Base-by-base conservation (phyloP, 2,888 invertebrate species). In the Himalopsyche kuldschensis region DNA sequence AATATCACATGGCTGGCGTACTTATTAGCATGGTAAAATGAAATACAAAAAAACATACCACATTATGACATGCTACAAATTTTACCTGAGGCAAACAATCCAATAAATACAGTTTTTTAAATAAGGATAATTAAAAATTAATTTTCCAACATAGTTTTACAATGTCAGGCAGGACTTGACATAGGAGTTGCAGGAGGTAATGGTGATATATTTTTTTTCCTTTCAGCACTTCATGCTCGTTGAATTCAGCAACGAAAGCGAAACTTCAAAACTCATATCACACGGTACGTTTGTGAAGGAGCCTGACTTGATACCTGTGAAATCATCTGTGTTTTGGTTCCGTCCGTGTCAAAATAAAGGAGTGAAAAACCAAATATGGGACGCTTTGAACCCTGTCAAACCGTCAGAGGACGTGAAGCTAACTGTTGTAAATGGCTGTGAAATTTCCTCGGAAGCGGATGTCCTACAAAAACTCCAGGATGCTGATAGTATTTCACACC, bases 281-380 rank as follows among this genome's bases (percentile, higher is more conserved):
- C 89, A 90, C 3, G 93, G 94, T 87, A 90, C 92, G 0, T 94
- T 94, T 88, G 90, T 93, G 78, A 93, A 93, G 82, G 92, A 93
- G 46, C 86, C 90, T 15, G 92, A 93, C 27, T 90, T 93, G 3
- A 93, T 95, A 88, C 94, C 95, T 0, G 92, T 94, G 0, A 91
- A 92, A 15, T 95, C 95, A 0, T 94, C 94, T 2, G 95, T 96
- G 88, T 88, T 97, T 4, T 96, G 95, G 95, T 96, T 96, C 88
- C 91, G 93, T 84, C 93, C 94, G 0, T 88, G 88, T 1, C 89
- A 89, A 0, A 90, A 87, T 20, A 90, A 88, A 81, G 55, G 55
- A 55, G 0, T 55, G 20, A 24, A 24, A 0, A 20, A 55, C 20
- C 55, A 55, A 8, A 55, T 55, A 55, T 88, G 88, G 63, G 89